A percentile compares a stretch with the other conserved stretches of the same genome.
These are phyloP conservation scores for Drosophila paracracens DNA, from an alignment of 2,888 invertebrate species.

Conservation along the genomic window DNA sequence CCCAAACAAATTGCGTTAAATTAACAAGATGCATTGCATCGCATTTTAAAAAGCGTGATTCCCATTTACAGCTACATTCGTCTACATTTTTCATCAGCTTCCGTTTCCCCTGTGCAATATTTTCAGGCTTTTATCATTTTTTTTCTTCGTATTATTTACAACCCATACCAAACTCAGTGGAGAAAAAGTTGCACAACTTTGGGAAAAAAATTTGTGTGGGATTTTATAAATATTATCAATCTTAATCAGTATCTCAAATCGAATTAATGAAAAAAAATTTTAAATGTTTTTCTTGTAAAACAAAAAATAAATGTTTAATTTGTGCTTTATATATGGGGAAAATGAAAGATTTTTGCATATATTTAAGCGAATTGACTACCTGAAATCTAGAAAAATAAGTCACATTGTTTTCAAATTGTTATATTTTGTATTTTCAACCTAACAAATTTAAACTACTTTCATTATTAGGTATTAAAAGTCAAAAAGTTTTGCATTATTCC, in stretches of 20 bases:
- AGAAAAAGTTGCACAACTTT: not conserved
- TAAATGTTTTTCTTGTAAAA: not conserved
- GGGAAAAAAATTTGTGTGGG: not conserved
- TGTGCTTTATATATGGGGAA: not conserved
- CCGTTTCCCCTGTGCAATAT: constrained; percentile 10
- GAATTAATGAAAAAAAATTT: not conserved
- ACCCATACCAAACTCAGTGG: not conserved
- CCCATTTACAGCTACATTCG: constrained; percentile 46
- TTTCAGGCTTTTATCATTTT: constrained; percentile 5
- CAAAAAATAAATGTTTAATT: not conserved
- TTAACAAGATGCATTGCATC: constrained; percentile 56
- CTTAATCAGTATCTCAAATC: not conserved
- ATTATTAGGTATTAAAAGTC: not conserved
- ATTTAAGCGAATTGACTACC: not conserved
- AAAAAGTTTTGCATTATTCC: not conserved
- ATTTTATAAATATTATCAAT: not conserved
- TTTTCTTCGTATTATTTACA: not conserved
- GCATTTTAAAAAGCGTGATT: constrained; percentile 52
- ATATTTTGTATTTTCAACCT: accelerated
- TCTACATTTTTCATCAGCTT: constrained; percentile 42
- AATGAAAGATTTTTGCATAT: not conserved
- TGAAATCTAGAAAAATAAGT: not conserved
- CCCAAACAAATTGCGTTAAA: constrained; percentile 61
- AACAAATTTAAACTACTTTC: not conserved
- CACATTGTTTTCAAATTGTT: not conserved